These are phyloP conservation scores for Megathymus violae DNA, from an alignment of 1,140 invertebrate genomes.

Conservation along the genomic window DNA sequence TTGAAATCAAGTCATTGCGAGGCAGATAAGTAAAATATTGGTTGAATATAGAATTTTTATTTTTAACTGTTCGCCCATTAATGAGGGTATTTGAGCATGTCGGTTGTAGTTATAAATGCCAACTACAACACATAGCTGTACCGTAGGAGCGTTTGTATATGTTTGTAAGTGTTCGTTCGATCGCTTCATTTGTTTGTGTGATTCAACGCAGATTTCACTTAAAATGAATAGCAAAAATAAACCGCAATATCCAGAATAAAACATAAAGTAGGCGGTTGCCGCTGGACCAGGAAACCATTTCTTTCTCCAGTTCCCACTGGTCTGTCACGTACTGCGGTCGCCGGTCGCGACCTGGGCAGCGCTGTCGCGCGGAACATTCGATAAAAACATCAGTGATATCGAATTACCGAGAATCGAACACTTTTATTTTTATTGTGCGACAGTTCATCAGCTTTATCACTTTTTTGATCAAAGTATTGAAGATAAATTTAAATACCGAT, in stretches of 20 bases:
- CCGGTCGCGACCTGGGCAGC: slow-evolving; percentile 40
- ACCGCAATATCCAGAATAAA: neutral
- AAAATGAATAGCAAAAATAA: neutral
- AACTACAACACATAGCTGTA: no score
- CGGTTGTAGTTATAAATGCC: no score
- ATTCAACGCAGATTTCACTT: no score
- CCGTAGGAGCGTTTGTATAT: no score
- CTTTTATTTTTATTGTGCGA: slow-evolving; percentile 56
- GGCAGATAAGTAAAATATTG: no score
- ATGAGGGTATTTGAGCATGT: no score
- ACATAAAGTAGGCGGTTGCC: slow-evolving; percentile 26
- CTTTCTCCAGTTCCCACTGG: slow-evolving; percentile 50
- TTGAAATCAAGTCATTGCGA: no score
- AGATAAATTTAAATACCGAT: slow-evolving; percentile 8
- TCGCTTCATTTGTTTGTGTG: neutral
- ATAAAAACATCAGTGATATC: slow-evolving; percentile 67
- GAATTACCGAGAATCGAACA: slow-evolving; percentile 51
- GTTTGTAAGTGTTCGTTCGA: no score
- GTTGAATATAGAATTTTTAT: no score
- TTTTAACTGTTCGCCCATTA: no score
- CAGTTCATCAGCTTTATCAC: slow-evolving; percentile 53
- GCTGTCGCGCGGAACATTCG: slow-evolving; percentile 60
- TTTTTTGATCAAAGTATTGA: slow-evolving; percentile 18
- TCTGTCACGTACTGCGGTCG: slow-evolving; percentile 66
- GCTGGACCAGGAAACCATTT: slow-evolving; percentile 52